Evolutionary conservation across 1,140 invertebrate genomes (phyloP).

Genomic region (Drosophila miranda): DNA sequence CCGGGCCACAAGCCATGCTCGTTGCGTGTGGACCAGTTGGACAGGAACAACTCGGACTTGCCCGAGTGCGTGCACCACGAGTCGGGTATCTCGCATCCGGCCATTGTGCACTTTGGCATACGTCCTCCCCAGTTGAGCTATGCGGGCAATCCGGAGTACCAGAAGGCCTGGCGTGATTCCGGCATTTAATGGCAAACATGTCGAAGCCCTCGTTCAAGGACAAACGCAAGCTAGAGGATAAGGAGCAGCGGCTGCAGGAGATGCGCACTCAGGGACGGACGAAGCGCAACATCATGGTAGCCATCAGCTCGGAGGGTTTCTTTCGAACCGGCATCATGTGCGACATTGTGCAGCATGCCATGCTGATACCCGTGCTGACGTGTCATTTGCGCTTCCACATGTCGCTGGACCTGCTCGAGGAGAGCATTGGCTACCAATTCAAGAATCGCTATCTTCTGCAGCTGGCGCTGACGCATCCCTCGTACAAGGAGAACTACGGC

Average conservation of each 20-base stretch:
- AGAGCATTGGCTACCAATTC: conserved; percentile 93
- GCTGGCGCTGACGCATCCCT: conserved; percentile 98
- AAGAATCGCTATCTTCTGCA: conserved; percentile 94
- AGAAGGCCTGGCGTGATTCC: conserved; percentile 96
- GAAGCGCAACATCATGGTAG: conserved; percentile 97
- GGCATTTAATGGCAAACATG: conserved; percentile 97
- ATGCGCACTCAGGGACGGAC: conserved; percentile 95
- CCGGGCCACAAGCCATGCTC: conserved; percentile 93
- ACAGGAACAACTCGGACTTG: conserved; percentile 88
- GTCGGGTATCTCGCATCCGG: conserved; percentile 85
- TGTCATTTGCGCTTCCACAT: conserved; percentile 97
- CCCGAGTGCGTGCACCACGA: conserved; percentile 73
- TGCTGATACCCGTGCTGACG: conserved; percentile 96
- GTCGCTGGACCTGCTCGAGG: conserved; percentile 92
- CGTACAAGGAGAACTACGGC: conserved; percentile 97
- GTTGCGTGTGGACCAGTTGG: conserved; percentile 96
- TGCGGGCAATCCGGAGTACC: conserved; percentile 97
- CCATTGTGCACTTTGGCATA: conserved; percentile 98
- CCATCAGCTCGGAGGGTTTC: conserved; percentile 94
- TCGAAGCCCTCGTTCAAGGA: conserved; percentile 96
- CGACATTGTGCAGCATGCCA: conserved; percentile 97
- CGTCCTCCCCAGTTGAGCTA: conserved; percentile 97
- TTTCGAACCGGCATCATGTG: conserved; percentile 97
- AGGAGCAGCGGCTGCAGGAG: conserved; percentile 95
- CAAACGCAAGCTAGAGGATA: conserved; percentile 93